phyloP scores from a whole-genome alignment of 2,113 vertebrate species.

The Salvelinus alpinus region DNA sequence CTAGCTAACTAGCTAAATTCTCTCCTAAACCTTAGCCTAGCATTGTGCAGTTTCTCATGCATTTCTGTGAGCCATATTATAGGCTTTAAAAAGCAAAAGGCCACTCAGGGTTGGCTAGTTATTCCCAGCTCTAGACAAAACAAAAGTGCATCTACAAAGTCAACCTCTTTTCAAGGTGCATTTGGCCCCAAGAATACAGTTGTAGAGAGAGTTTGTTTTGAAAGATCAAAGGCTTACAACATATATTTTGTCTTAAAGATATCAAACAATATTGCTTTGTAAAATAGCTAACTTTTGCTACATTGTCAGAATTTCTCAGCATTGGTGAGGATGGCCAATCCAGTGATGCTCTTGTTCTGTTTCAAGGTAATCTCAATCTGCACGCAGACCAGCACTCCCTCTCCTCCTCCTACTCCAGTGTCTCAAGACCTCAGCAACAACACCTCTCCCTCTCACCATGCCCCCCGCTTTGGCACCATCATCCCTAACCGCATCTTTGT shows the following conservation, averaged over 20 bases:
- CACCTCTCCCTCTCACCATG: conserved; percentile 42
- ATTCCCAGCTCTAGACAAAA: not conserved
- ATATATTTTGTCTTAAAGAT: no score
- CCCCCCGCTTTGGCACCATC: conserved; percentile 71
- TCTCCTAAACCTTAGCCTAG: not conserved
- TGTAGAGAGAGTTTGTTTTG: no score
- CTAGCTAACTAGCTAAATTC: no score
- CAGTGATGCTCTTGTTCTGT: no score
- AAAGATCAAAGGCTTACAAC: no score
- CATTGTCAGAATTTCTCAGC: no score
- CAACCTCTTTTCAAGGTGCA: not conserved
- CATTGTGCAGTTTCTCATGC: not conserved
- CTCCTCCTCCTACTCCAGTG: conserved; percentile 64
- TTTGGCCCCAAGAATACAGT: no score
- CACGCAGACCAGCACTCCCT: conserved; percentile 72
- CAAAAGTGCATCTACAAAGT: not conserved
- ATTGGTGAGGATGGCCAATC: no score
- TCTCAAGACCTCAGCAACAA: conserved; percentile 56
- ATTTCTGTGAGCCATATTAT: no score
- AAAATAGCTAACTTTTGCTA: no score
- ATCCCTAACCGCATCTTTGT: conserved; percentile 90
- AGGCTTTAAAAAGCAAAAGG: not conserved
- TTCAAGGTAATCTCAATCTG: conserved; percentile 13
- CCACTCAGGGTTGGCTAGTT: not conserved
- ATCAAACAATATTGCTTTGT: no score